Percentiles rank a stretch among this genome's conserved stretches.
Conservation (phyloP, 2,888 invertebrate species). For the Tanytarsus gracilentus region DNA sequence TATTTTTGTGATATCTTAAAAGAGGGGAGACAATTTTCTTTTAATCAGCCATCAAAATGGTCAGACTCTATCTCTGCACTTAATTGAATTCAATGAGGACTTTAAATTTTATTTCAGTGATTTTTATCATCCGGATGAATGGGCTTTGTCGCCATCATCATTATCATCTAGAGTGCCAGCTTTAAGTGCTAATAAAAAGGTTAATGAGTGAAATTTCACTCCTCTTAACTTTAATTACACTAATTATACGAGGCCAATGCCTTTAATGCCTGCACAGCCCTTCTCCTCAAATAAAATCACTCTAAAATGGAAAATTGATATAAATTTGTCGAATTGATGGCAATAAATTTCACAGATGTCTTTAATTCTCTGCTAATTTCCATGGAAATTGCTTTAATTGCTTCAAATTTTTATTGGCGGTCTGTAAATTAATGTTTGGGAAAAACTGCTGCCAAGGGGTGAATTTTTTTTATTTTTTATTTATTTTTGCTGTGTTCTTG, state of each 20-base stretch:
- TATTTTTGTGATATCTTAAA: too few species aligned
- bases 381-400: neutral
- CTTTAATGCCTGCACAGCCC: neutral
- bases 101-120: neutral
- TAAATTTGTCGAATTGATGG: constrained; percentile 8
- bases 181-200: constrained; percentile 12
- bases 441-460: too few species aligned
- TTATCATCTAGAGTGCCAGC: neutral
- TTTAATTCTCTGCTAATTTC: neutral
- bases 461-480: too few species aligned
- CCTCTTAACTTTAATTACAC: constrained; percentile 6
- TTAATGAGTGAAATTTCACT: neutral
- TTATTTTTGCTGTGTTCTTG: too few species aligned
- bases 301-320: constrained; percentile 2
- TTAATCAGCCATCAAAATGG: too few species aligned
- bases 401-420: constrained; percentile 11
- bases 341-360: constrained; percentile 9
- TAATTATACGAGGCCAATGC: constrained; percentile 8
- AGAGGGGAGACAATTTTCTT: too few species aligned
- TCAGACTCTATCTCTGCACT: too few species aligned
- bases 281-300: neutral
- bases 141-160: neutral
- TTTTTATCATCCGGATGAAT: neutral
- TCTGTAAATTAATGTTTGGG: constrained; percentile 8
- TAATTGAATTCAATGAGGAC: constrained; percentile 6